Base-by-base conservation (phyloP, 2,888 invertebrate genomes). In the Drepanosiphum platanoidis region DNA sequence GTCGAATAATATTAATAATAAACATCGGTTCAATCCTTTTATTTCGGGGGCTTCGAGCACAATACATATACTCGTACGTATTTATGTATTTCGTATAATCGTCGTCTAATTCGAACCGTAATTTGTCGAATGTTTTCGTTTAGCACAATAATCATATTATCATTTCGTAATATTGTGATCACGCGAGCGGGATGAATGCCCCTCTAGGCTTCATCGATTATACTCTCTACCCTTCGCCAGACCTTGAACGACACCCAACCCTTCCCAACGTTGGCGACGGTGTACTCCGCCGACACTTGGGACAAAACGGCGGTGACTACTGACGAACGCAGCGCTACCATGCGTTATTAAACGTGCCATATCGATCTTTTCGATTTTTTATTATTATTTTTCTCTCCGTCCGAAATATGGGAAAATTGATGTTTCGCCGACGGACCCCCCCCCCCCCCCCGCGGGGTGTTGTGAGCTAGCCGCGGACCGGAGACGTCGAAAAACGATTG, bases 191-290 rank as follows among this genome's bases (percentile, higher is more conserved):
- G 39, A 84, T 39, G 84, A 68, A 77, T 52, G 68, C 30, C 84
- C 77, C 84, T 39, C 68, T n/a, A 39, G 75, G 75, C 77, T 77
- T 84, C 84, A 84, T 84, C 84, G 84, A 84, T 84, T 84, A 84
- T 83, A 83, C 30, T 75, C 36, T 68, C 77, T 30, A 46, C 52
- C 68, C 75, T 34, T 27, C 83, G 22, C 64, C 72, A 42, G 82
- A 74, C 82, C 82, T 64, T 70, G 46, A 83, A 77, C 75, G n/a
- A 39, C 39, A 46, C 68, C 66, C 75, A 39, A 68, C 84, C 84
- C 58, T 84, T 84, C 75, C 11, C 18, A 36, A 18, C 74, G 46
- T 27, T 27, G 42, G 64, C 15, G 30, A 30, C 30, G n/a, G n/a
- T 11, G 9, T n/a, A n/a, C 61, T 61, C 27, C 15, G 4, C 36